Evolutionary conservation across 2,113 vertebrate species (phyloP).

Genomic region (Synodontis membranacea): DNA sequence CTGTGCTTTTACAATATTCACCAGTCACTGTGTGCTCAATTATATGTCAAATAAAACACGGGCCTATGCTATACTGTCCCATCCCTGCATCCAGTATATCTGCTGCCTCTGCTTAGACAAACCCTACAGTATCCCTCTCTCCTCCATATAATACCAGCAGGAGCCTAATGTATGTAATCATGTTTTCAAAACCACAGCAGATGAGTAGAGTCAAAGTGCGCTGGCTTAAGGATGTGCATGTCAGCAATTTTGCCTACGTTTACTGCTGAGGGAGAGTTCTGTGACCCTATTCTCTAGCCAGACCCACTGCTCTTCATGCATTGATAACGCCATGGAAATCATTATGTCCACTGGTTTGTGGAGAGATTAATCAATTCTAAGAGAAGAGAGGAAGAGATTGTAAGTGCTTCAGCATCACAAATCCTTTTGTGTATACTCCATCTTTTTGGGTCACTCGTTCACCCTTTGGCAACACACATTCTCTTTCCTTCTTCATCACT

Average conservation of each 20-base stretch:
- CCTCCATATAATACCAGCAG: not conserved
- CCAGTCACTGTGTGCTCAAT: not conserved
- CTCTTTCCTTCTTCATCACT: not conserved
- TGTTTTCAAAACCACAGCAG: constrained; percentile 16
- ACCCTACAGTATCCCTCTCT: not conserved
- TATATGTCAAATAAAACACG: constrained; percentile 17
- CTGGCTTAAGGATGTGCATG: constrained; percentile 10
- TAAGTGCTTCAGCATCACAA: constrained; percentile 5
- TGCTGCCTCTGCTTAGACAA: not conserved
- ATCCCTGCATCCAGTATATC: not conserved
- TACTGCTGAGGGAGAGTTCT: not conserved
- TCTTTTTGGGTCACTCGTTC: not conserved
- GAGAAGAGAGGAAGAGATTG: not conserved
- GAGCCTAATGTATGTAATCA: constrained; percentile 20
- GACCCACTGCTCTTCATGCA: constrained; percentile 21
- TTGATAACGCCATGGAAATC: constrained; percentile 20
- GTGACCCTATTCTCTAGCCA: constrained; percentile 5
- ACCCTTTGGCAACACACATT: not conserved
- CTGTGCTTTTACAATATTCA: not conserved
- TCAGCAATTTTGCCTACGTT: constrained; percentile 12
- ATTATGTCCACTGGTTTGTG: constrained; percentile 21
- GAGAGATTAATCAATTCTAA: constrained; percentile 26
- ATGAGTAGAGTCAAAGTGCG: constrained; percentile 17
- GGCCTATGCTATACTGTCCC: not conserved
- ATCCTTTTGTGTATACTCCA: not conserved